A percentile compares a stretch with the other conserved stretches of the same genome.
phyloP scores from a whole-genome alignment of 1,140 invertebrate species.

The Hormaphis cornu region DNA sequence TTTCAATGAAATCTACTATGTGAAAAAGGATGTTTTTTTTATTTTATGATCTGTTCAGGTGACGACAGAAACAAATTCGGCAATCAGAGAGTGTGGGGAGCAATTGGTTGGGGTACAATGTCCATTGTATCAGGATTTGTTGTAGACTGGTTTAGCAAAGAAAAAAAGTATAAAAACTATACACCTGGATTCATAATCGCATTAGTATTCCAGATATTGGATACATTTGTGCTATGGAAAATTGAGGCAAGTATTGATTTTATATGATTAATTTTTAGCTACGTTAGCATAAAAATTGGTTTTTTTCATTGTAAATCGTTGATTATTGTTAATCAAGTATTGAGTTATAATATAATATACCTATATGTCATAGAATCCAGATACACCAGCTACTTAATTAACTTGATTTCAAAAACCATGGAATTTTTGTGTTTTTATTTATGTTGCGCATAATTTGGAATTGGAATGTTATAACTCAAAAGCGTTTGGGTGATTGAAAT shows the following conservation, averaged over 20 bases:
- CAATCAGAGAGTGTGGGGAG: constrained; percentile 66
- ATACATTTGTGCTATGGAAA: constrained; percentile 54
- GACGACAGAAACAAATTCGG: constrained; percentile 58
- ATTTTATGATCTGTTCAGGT: no score
- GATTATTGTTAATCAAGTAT: no score
- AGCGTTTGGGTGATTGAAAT: no score
- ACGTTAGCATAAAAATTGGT: background rate
- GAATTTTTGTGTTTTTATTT: no score
- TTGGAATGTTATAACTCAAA: no score
- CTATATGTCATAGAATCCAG: no score
- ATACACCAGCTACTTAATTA: no score
- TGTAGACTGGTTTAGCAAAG: constrained; percentile 51
- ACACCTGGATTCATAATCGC: constrained; percentile 60
- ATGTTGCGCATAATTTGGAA: no score
- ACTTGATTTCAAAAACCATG: no score
- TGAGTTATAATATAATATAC: no score
- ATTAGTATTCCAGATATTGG: constrained; percentile 50
- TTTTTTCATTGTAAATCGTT: background rate
- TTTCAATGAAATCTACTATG: no score
- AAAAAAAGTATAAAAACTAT: constrained; percentile 50
- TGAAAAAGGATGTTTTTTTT: no score
- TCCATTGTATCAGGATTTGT: constrained; percentile 57
- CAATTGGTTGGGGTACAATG: constrained; percentile 60
- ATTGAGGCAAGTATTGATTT: constrained; percentile 46
- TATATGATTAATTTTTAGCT: background rate